phyloP scores from a whole-genome alignment of 2,797 vertebrate species.

The Hybognathus amarus region DNA sequence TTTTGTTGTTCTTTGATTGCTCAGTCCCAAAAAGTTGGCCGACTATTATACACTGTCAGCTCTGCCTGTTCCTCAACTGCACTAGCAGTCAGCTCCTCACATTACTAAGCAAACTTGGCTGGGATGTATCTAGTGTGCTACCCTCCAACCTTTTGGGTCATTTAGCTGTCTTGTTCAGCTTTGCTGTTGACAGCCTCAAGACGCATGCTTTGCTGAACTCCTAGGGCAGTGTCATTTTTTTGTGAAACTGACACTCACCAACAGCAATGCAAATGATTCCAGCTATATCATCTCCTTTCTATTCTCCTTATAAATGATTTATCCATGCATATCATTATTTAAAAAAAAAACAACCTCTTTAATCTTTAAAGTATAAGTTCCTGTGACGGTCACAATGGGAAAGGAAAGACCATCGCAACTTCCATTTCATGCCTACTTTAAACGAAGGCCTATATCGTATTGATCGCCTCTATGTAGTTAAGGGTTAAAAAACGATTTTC shows the following conservation, averaged over 20 bases:
- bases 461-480: constrained; percentile 30
- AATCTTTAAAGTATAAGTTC: background rate
- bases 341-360: background rate
- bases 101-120: constrained; percentile 10
- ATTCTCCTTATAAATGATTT: background rate
- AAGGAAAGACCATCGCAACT: background rate
- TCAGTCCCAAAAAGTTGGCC: background rate
- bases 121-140: background rate
- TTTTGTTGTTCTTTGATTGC: constrained; percentile 18
- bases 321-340: background rate
- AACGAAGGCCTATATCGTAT: background rate
- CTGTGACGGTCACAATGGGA: background rate
- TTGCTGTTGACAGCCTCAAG: constrained; percentile 13
- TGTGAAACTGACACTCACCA: background rate
- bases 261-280: background rate
- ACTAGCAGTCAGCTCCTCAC: background rate
- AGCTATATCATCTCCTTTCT: background rate
- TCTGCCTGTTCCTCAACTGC: background rate
- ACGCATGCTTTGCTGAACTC: background rate
- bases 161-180: background rate
- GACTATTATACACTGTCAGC: background rate
- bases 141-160: constrained; percentile 5
- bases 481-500: constrained; percentile 64
- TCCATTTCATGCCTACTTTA: background rate
- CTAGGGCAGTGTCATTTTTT: background rate